Conservation (phyloP, 2,888 invertebrate genomes). For the Drosophila niveifrons region DNA sequence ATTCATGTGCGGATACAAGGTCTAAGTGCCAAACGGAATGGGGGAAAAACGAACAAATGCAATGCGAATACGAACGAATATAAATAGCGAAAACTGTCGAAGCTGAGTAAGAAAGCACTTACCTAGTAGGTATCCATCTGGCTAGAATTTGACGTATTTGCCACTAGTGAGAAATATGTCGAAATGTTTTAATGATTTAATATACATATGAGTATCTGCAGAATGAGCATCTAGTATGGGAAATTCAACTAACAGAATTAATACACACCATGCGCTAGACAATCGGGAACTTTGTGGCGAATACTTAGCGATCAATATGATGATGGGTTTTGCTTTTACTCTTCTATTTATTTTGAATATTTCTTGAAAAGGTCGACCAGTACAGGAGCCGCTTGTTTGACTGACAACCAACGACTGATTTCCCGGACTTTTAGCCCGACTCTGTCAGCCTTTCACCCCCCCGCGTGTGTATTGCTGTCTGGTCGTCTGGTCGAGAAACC, state of each 20-base stretch:
- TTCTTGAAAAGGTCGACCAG: slow-evolving; percentile 27
- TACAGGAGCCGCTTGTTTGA: slow-evolving; percentile 65
- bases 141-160: slow-evolving; percentile 74
- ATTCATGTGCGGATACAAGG: slow-evolving; percentile 54
- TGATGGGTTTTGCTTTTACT: slow-evolving; percentile 3
- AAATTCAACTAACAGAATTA: neutral
- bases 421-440: slow-evolving; percentile 50
- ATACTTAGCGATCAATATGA: slow-evolving; percentile 56
- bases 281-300: slow-evolving; percentile 5
- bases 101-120: slow-evolving; percentile 54
- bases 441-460: slow-evolving; percentile 11
- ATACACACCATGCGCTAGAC: slow-evolving; percentile 73
- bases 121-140: slow-evolving; percentile 75
- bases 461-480: neutral
- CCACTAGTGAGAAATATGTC: slow-evolving; percentile 50
- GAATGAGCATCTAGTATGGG: neutral
- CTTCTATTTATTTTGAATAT: neutral
- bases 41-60: slow-evolving; percentile 3
- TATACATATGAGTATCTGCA: slow-evolving; percentile 46
- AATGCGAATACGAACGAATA: slow-evolving; percentile 9
- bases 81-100: slow-evolving; percentile 26
- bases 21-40: slow-evolving; percentile 43
- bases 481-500: slow-evolving; percentile 20
- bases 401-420: slow-evolving; percentile 76
- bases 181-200: slow-evolving; percentile 34